Evolutionary conservation across 2,888 invertebrate genomes (phyloP).

Genomic region (Fragum whitleyi): DNA sequence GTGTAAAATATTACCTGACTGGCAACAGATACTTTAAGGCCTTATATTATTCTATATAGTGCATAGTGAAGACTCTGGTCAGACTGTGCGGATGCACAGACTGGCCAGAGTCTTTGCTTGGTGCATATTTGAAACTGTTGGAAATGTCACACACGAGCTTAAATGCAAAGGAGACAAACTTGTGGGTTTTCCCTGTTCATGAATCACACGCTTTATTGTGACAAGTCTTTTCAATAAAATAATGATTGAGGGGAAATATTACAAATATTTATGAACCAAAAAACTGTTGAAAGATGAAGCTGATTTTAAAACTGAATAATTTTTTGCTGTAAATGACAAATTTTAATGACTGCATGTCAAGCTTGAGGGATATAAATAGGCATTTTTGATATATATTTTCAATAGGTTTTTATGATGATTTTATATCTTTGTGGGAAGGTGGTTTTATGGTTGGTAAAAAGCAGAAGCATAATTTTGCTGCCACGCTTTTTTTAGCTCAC

Average conservation of each 20-base stretch:
- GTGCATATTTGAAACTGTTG: no score
- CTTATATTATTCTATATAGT: no score
- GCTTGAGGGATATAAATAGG: neutral
- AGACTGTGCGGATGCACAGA: no score
- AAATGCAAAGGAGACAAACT: no score
- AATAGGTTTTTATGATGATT: neutral
- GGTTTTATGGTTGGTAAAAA: neutral
- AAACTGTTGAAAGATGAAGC: slow-evolving; percentile 5
- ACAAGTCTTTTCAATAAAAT: neutral
- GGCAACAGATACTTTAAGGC: no score
- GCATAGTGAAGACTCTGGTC: no score
- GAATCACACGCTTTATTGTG: neutral
- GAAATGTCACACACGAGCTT: no score
- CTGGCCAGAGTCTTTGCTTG: no score
- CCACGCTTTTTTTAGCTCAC: no score
- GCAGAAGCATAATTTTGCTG: neutral
- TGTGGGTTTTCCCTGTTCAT: no score
- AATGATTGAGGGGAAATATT: slow-evolving; percentile 4
- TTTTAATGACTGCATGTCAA: neutral
- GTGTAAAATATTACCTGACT: no score
- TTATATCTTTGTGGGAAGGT: slow-evolving; percentile 1
- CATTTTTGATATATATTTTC: slow-evolving; percentile 5
- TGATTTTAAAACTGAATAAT: slow-evolving; percentile 14
- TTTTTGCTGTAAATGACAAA: slow-evolving; percentile 4
- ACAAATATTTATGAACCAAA: slow-evolving; percentile 8